These are phyloP conservation scores for Megalops atlanticus DNA, from an alignment of 2,113 vertebrate species.

Conservation along the genomic window DNA sequence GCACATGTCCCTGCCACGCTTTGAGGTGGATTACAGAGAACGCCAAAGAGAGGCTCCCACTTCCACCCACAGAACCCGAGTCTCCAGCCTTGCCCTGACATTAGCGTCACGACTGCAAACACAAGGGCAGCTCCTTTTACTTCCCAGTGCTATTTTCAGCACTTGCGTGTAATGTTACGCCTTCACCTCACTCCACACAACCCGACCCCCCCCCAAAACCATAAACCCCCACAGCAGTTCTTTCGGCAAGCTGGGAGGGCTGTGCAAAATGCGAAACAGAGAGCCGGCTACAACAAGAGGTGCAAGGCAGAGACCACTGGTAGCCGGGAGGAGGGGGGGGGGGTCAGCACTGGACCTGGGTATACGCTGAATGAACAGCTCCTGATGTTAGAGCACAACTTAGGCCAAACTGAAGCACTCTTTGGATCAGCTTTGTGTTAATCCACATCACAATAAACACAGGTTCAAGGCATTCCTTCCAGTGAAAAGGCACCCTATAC, in stretches of 20 bases:
- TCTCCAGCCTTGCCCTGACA: not conserved
- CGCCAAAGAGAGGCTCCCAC: not conserved
- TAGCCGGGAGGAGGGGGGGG: too few species aligned
- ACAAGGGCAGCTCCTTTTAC: constrained; percentile 44
- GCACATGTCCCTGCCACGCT: not conserved
- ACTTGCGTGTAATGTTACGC: constrained; percentile 56
- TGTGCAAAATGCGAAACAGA: not conserved
- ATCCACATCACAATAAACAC: too few species aligned
- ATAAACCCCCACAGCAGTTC: not conserved
- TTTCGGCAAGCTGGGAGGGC: not conserved
- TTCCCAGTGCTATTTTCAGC: constrained; percentile 65
- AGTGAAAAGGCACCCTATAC: too few species aligned
- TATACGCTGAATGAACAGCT: not conserved
- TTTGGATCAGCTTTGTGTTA: too few species aligned
- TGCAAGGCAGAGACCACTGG: not conserved
- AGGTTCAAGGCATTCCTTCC: too few species aligned
- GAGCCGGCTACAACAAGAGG: not conserved
- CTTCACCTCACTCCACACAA: constrained; percentile 39
- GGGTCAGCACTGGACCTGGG: not conserved
- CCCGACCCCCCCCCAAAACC: not conserved
- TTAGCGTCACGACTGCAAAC: constrained; percentile 36
- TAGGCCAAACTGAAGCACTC: too few species aligned
- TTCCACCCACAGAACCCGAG: not conserved
- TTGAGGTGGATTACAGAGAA: not conserved
- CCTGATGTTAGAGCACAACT: too few species aligned